phyloP scores from a whole-genome alignment of 2,888 invertebrate genomes.

The Thereva nobilitata region DNA sequence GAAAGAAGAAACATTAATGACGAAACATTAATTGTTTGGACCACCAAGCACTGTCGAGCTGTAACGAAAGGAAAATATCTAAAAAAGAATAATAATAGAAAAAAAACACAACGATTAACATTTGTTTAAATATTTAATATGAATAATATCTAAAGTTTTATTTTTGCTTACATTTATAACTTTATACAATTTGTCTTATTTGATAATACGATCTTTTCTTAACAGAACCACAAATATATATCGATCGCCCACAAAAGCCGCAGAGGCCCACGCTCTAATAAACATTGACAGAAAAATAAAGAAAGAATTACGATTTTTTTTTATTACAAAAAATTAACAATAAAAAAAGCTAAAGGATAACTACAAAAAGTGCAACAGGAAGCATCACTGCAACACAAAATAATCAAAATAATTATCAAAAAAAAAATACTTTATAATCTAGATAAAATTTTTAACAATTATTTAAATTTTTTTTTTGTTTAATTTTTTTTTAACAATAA shows the following conservation, averaged over 20 bases:
- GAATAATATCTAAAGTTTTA: constrained; percentile 20
- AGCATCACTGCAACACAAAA: constrained; percentile 25
- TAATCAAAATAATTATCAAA: constrained; percentile 16
- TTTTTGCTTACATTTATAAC: constrained; percentile 27
- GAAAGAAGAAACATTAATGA: too few relatives aligned
- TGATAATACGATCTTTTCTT: constrained; percentile 20
- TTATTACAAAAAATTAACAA: not conserved
- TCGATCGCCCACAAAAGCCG: constrained; percentile 24
- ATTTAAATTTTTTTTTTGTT: constrained; percentile 25
- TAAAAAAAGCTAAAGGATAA: constrained; percentile 18
- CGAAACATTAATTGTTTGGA: too few relatives aligned
- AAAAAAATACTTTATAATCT: too few relatives aligned
- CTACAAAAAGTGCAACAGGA: constrained; percentile 17
- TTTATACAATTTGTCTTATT: constrained; percentile 31
- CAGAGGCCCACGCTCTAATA: constrained; percentile 7
- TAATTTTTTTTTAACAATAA: constrained; percentile 26
- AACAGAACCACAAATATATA: constrained; percentile 26
- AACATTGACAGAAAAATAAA: constrained; percentile 14
- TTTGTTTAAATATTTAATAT: not conserved
- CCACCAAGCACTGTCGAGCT: too few relatives aligned
- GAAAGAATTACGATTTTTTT: too few relatives aligned
- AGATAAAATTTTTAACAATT: constrained; percentile 24
- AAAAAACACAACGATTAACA: too few relatives aligned
- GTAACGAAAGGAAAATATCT: too few relatives aligned
- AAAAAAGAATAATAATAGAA: too few relatives aligned